A percentile compares a stretch with the other conserved stretches of the same genome.
Evolutionary conservation across 2,113 vertebrate species (phyloP).

Genomic region (Aptenodytes patagonicus): DNA sequence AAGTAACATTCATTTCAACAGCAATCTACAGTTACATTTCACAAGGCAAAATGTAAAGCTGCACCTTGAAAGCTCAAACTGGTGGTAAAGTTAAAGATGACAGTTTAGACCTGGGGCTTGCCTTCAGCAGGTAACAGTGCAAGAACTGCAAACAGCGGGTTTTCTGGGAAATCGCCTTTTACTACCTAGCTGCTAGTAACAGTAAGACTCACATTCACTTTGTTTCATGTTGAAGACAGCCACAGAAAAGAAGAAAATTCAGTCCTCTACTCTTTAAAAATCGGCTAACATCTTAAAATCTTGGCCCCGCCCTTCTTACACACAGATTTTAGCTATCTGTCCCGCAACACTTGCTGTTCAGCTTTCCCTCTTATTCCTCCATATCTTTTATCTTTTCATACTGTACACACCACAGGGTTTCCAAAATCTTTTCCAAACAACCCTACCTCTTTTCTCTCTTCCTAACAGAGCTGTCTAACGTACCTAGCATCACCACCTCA

Average conservation of each 20-base stretch:
- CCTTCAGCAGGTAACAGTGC: background rate
- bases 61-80: background rate
- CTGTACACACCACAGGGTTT: background rate
- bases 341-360: background rate
- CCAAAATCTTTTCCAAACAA: background rate
- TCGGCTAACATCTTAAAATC: background rate
- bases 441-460: background rate
- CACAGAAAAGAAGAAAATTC: background rate
- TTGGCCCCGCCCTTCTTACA: background rate
- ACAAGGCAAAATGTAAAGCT: background rate
- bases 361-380: background rate
- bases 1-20: background rate
- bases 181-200: background rate
- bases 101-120: background rate
- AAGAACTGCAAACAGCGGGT: background rate
- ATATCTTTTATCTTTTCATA: fast-evolving
- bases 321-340: background rate
- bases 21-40: background rate
- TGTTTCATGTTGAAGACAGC: background rate
- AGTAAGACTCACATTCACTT: background rate
- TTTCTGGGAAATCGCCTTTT: background rate
- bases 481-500: background rate
- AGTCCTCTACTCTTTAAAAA: background rate
- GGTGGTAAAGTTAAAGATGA: background rate
- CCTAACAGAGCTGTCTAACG: background rate